Conservation (phyloP, 2,797 vertebrate genomes). For the Hypotaenidia okinawae region DNA sequence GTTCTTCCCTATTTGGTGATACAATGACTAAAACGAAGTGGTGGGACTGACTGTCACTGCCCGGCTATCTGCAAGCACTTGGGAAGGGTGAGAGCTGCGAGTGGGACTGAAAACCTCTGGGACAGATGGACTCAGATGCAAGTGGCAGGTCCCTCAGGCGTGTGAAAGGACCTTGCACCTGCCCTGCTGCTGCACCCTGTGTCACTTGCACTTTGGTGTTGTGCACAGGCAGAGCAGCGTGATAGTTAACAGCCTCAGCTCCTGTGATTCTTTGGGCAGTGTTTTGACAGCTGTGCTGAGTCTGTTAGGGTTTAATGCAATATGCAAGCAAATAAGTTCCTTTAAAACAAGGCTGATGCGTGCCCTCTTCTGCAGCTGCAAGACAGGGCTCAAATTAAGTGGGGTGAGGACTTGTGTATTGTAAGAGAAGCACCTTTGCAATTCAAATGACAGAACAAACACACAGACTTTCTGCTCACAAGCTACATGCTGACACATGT, state of each 20-base stretch:
- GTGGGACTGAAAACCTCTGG: neutral
- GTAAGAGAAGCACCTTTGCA: neutral
- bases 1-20: neutral
- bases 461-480: neutral
- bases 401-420: neutral
- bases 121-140: neutral
- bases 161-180: neutral
- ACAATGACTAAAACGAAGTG: neutral
- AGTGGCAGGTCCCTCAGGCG: neutral
- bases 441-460: neutral
- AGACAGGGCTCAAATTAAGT: neutral
- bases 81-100: neutral
- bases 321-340: neutral
- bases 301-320: neutral
- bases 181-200: neutral
- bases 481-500: neutral
- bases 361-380: neutral
- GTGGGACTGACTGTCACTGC: neutral
- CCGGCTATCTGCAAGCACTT: neutral
- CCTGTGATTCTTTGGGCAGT: neutral
- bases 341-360: neutral
- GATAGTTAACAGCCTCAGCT: neutral
- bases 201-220: neutral
- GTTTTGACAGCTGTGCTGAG: neutral
- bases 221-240: neutral